Base-by-base conservation (phyloP, 2,113 vertebrate genomes). In the Cyphomyrus plagiostoma region DNA sequence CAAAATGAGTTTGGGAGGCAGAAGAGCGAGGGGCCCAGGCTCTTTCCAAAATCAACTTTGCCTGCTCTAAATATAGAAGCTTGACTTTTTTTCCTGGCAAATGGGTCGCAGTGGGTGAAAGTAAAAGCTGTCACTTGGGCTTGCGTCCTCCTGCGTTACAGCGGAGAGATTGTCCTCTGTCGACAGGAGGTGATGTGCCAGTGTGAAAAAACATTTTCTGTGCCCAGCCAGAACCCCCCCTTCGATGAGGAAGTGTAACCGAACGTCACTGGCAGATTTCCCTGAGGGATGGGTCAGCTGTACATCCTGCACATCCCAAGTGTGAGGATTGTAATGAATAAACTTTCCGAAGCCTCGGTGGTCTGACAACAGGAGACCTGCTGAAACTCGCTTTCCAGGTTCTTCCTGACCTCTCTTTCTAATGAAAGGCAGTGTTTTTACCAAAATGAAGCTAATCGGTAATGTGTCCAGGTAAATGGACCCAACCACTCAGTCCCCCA, bases 71-170 rank as follows among this genome's bases (percentile, higher is more conserved):
- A 48, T 77, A 80, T 89, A 89, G 88, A 56, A 49, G 21, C 26
- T 19, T 83, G 19, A 42, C 48, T 77, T 89, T 70, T 62, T 83
- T 48, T 56, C 70, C 88, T 42, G n/a, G 74, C 74, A 89, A 89
- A 82, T 89, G 70, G 88, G 88, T 89, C 88, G 52, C 45, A 52
- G 74, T 21, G 30, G 49, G 48, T 89, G 70, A 88, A 88, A 88
- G 70, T 89, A 77, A 88, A 88, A 88, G 70, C 30, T 52, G 85
- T 53, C 86, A 88, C 46, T 86, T 52, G 26, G 49, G 49, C 46
- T 52, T 30, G 6, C 4, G 23, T 46, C 8, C 82, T 86, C 26
- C 50, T 53, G 46, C 46, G 42, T 48, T 45, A 11, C 83, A 13
- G 45, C 21, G 11, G 42, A 15, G 66, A 74, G 66, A 70, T 26